phyloP scores from a whole-genome alignment of 2,113 vertebrate genomes.

The Micromys minutus region DNA sequence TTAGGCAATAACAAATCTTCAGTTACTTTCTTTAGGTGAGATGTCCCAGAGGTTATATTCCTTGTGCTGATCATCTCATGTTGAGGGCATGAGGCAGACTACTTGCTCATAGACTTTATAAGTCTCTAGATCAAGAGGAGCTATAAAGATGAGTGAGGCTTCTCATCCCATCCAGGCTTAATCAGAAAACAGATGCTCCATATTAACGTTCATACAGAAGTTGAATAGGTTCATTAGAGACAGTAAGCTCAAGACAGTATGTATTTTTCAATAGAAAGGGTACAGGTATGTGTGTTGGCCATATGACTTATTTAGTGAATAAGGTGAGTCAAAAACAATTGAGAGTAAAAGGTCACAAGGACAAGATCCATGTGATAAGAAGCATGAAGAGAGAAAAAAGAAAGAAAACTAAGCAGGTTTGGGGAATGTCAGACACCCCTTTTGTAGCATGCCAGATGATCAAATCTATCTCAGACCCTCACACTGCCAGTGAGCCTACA shows the following conservation, averaged over 20 bases:
- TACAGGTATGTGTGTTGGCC: background rate
- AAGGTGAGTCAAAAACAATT: background rate
- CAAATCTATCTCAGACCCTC: background rate
- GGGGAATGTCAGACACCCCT: background rate
- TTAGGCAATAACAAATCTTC: background rate
- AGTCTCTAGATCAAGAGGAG: background rate
- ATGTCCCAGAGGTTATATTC: background rate
- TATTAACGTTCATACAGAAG: background rate
- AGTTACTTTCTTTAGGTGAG: background rate
- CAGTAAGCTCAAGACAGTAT: background rate
- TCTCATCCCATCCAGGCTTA: background rate
- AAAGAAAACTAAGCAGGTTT: background rate
- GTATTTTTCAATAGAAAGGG: background rate
- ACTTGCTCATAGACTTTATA: background rate
- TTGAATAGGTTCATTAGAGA: background rate
- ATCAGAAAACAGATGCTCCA: background rate
- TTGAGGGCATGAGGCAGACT: background rate
- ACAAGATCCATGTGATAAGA: background rate
- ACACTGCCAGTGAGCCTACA: background rate
- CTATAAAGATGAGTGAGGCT: background rate
- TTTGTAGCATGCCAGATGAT: accelerated
- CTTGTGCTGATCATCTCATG: background rate
- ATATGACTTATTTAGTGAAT: background rate
- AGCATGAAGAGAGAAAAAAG: background rate
- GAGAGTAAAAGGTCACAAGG: background rate